These are phyloP conservation scores for Hyles vespertilio DNA, from an alignment of 1,140 invertebrate species.

Conservation along the genomic window DNA sequence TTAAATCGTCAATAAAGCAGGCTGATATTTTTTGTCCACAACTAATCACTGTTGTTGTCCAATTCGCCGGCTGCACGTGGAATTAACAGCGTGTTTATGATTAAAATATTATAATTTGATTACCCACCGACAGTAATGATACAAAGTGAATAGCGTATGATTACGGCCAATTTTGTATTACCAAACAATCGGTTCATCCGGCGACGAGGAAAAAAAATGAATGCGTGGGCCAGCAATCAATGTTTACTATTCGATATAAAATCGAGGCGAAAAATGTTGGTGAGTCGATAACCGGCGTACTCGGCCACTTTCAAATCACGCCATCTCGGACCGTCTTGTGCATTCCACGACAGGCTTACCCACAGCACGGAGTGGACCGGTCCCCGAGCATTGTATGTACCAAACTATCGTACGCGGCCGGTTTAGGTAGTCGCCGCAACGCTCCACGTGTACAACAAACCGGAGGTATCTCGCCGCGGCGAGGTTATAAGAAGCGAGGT, in stretches of 20 bases:
- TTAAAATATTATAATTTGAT: constrained; percentile 58
- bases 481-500: constrained; percentile 58
- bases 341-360: constrained; percentile 73
- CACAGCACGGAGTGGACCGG: constrained; percentile 62
- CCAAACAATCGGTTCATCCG: constrained; percentile 34
- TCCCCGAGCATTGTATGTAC: constrained; percentile 68
- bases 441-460: constrained; percentile 31
- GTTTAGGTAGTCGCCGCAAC: constrained; percentile 36
- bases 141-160: constrained; percentile 38
- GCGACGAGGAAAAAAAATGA: constrained; percentile 6
- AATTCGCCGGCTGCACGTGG: constrained; percentile 9
- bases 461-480: constrained; percentile 34
- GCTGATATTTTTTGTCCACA: too few relatives aligned
- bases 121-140: constrained; percentile 41
- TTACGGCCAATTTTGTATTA: constrained; percentile 55
- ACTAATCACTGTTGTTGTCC: neutral
- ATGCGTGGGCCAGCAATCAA: constrained; percentile 1
- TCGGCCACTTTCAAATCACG: constrained; percentile 65
- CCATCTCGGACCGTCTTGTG: constrained; percentile 58
- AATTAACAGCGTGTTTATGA: constrained; percentile 27
- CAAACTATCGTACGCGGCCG: constrained; percentile 52
- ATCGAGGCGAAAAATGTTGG: constrained; percentile 28
- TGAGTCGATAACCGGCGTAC: constrained; percentile 44
- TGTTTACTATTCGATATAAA: constrained; percentile 2
- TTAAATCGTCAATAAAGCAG: too few relatives aligned